phyloP scores from a whole-genome alignment of 1,140 invertebrate species.

The Drosophila sturtevanti region DNA sequence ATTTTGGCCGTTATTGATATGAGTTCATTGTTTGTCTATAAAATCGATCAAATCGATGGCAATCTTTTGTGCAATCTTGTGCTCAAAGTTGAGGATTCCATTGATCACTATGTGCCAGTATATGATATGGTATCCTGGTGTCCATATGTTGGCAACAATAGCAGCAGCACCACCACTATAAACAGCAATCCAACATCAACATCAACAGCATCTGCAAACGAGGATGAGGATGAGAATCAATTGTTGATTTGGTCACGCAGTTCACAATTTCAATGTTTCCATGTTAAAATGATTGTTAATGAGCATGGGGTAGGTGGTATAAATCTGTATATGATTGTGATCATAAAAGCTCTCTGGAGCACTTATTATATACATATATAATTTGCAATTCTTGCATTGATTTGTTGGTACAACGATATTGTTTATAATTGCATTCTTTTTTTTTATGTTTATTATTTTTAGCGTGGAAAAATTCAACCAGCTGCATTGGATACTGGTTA shows the following conservation, averaged over 20 bases:
- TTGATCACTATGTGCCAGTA: conserved; percentile 66
- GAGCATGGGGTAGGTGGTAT: conserved; percentile 73
- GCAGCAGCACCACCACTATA: conserved; percentile 84
- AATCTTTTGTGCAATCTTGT: conserved; percentile 85
- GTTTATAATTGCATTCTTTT: neutral
- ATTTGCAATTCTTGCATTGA: no score
- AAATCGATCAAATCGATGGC: conserved; percentile 87
- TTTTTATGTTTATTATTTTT: neutral
- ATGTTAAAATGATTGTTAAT: conserved; percentile 66
- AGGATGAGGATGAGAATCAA: conserved; percentile 89
- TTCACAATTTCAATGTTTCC: conserved; percentile 83
- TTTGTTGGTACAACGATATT: neutral
- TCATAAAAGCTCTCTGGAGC: no score
- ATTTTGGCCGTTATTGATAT: conserved; percentile 94
- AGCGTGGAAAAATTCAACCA: conserved; percentile 76
- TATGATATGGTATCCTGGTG: conserved; percentile 92
- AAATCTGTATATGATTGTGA: neutral
- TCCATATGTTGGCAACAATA: conserved; percentile 87
- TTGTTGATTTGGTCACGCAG: conserved; percentile 92
- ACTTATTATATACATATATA: no score
- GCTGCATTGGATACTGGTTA: conserved; percentile 84
- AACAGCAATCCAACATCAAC: neutral
- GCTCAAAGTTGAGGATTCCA: conserved; percentile 83
- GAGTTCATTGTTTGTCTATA: conserved; percentile 90
- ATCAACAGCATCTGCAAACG: conserved; percentile 28